Percentiles rank a stretch among this genome's conserved stretches.
These are phyloP conservation scores for Palythoa grandiflora DNA, from an alignment of 92 coral and sea anemone species.

Conservation along the genomic window DNA sequence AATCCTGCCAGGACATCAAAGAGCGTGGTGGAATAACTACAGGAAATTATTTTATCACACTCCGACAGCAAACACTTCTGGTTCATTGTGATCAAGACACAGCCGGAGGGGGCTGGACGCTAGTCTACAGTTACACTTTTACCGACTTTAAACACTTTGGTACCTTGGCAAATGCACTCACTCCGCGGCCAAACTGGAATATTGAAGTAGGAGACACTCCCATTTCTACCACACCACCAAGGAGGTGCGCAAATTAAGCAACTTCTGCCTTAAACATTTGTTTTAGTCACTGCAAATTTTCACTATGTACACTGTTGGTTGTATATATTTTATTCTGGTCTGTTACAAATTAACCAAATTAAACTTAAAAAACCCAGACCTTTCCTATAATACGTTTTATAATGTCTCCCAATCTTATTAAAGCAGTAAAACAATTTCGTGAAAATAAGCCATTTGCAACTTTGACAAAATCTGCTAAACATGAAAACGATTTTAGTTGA, in stretches of 20 bases:
- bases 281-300: too few species aligned
- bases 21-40: background rate
- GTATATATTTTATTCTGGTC: too few species aligned
- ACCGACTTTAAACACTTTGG: background rate
- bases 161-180: background rate
- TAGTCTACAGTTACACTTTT: constrained; percentile 5
- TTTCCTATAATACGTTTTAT: too few species aligned
- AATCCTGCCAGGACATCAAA: constrained; percentile 3
- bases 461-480: too few species aligned
- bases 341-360: too few species aligned
- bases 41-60: background rate
- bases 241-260: background rate
- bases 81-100: background rate
- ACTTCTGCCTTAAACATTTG: too few species aligned
- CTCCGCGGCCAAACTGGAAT: constrained; percentile 18
- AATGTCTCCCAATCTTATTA: too few species aligned
- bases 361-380: too few species aligned
- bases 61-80: background rate
- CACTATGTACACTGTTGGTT: too few species aligned
- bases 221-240: background rate
- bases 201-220: background rate
- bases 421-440: too few species aligned
- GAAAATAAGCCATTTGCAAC: too few species aligned
- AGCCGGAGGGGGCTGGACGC: background rate
- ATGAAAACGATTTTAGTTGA: too few species aligned